Percentiles rank a stretch among this genome's conserved stretches.
These are phyloP conservation scores for Martes martes DNA, from an alignment of 2,113 vertebrate species.

Conservation along the genomic window DNA sequence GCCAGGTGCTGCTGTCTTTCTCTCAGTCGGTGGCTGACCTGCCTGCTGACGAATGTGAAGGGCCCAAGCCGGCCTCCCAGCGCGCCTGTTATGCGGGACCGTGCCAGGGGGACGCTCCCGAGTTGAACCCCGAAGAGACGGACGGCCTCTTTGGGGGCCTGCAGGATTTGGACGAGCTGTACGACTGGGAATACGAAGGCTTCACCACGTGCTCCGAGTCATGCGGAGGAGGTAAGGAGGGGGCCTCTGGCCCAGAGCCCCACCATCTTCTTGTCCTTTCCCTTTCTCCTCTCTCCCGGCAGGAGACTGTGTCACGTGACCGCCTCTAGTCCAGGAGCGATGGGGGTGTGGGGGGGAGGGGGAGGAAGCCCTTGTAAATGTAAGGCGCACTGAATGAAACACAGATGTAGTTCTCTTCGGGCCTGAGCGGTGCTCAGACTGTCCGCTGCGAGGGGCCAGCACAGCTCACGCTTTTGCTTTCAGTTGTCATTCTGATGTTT, in stretches of 20 bases:
- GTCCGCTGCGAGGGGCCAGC: neutral
- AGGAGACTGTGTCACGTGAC: neutral
- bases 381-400: conserved; percentile 31
- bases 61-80: conserved; percentile 86
- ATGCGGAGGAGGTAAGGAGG: conserved; percentile 92
- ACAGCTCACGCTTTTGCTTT: conserved; percentile 23
- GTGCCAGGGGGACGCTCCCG: conserved; percentile 81
- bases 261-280: neutral
- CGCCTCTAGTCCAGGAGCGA: neutral
- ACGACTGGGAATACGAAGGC: conserved; percentile 96
- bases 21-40: conserved; percentile 94
- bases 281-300: neutral
- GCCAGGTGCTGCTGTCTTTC: conserved; percentile 96
- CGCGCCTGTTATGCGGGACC: conserved; percentile 90
- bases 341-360: neutral
- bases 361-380: neutral
- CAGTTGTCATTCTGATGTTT: conserved; percentile 41
- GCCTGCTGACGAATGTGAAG: conserved; percentile 93
- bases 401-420: neutral
- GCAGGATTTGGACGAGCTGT: conserved; percentile 87
- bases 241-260: neutral
- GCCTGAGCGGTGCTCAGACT: neutral
- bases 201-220: conserved; percentile 94
- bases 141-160: conserved; percentile 69
- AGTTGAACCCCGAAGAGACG: conserved; percentile 72